Evolutionary conservation across 1,140 invertebrate species (phyloP).

Genomic region (Lysiphlebus fabarum): DNA sequence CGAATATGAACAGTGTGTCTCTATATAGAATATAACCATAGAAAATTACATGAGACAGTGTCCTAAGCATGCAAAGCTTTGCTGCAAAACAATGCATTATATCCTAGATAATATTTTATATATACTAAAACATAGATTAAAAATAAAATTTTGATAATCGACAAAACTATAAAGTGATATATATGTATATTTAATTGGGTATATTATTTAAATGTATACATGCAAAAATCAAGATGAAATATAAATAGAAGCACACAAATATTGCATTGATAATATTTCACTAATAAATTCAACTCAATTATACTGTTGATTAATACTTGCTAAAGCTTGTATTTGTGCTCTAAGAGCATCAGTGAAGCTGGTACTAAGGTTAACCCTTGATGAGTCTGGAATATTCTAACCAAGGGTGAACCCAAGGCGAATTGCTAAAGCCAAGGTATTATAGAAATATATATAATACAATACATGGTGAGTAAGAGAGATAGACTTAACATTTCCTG

Average conservation of each 20-base stretch:
- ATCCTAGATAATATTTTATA: too few species aligned
- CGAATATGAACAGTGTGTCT: too few species aligned
- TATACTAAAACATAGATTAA: too few species aligned
- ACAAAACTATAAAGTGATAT: too few species aligned
- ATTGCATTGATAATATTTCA: constrained; percentile 4
- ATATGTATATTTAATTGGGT: too few species aligned
- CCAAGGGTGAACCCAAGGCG: constrained; percentile 21
- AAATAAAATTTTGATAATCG: too few species aligned
- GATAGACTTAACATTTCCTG: constrained; percentile 32
- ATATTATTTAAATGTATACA: too few species aligned
- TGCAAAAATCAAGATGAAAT: too few species aligned
- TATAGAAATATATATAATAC: not conserved
- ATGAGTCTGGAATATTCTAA: constrained; percentile 35
- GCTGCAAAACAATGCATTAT: too few species aligned
- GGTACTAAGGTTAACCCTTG: constrained; percentile 36
- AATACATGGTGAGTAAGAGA: constrained; percentile 9
- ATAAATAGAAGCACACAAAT: not conserved
- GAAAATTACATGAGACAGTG: too few species aligned
- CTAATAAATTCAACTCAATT: constrained; percentile 5
- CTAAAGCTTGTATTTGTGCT: not conserved
- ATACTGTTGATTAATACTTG: constrained; percentile 11
- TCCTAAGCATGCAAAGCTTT: too few species aligned
- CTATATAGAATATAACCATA: too few species aligned
- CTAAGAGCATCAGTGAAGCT: constrained; percentile 3
- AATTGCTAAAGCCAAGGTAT: constrained; percentile 15